phyloP scores from a whole-genome alignment of 2,797 vertebrate species.

The Clarias platycephalus region DNA sequence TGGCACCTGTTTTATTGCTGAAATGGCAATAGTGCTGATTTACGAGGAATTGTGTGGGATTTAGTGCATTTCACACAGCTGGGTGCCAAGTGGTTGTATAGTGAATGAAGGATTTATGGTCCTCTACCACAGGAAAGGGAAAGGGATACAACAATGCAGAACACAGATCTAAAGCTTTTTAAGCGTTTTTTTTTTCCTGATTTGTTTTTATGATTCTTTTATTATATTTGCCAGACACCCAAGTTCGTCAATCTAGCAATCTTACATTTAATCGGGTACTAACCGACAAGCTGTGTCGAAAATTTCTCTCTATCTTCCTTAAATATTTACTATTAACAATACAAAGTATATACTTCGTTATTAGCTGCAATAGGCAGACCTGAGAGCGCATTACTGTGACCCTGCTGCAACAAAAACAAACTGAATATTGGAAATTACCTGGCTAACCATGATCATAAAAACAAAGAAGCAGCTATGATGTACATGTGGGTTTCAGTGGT shows the following conservation, averaged over 20 bases:
- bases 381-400: background rate
- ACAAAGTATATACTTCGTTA: background rate
- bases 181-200: background rate
- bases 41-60: slow-evolving; percentile 15
- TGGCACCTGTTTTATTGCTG: slow-evolving; percentile 24
- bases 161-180: background rate
- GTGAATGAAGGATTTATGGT: slow-evolving; percentile 7
- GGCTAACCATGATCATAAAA: too few relatives aligned
- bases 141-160: background rate
- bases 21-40: slow-evolving; percentile 10
- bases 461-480: background rate
- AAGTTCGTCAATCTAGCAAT: background rate
- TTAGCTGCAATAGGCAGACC: background rate
- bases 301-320: background rate
- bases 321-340: background rate
- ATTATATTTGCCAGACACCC: background rate
- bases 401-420: background rate
- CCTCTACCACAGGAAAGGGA: slow-evolving; percentile 4
- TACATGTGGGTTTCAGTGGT: background rate
- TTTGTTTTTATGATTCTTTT: background rate
- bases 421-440: background rate
- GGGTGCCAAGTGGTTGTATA: background rate
- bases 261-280: background rate
- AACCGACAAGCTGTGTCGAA: background rate
- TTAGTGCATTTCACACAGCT: slow-evolving; percentile 19